Percentiles rank a stretch among this genome's conserved stretches.
These are phyloP conservation scores for Hirtodrosophila alboralis DNA, from an alignment of 2,888 invertebrate genomes.

Conservation along the genomic window DNA sequence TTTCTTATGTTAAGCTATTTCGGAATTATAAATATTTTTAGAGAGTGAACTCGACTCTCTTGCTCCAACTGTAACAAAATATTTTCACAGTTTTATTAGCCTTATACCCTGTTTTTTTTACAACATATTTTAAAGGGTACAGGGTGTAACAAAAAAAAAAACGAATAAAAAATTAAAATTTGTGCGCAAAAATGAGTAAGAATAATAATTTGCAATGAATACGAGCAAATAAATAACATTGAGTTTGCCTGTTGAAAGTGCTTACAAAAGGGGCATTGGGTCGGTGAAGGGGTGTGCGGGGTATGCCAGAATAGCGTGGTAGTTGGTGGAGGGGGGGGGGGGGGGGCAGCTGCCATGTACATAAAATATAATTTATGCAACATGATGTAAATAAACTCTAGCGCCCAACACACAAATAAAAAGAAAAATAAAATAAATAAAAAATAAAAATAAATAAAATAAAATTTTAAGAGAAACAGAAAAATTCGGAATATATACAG, in stretches of 20 bases:
- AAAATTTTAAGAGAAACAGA: too few relatives aligned
- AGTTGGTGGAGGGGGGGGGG: not conserved
- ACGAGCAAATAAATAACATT: constrained; percentile 8
- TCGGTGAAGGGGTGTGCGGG: too few relatives aligned
- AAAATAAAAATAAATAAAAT: too few relatives aligned
- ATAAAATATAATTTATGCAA: constrained; percentile 42
- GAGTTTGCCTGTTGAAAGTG: not conserved
- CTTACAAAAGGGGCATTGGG: too few relatives aligned
- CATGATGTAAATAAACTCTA: constrained; percentile 42
- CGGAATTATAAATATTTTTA: too few relatives aligned
- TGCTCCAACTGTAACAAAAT: too few relatives aligned
- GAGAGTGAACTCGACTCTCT: too few relatives aligned
- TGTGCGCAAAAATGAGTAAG: constrained; percentile 28
- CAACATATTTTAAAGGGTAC: too few relatives aligned
- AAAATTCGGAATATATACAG: not conserved
- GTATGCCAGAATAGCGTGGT: too few relatives aligned
- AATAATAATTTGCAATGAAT: constrained; percentile 48
- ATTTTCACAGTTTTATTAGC: too few relatives aligned
- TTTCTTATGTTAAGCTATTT: too few relatives aligned
- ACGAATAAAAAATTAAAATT: constrained; percentile 5
- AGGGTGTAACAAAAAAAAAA: constrained; percentile 2
- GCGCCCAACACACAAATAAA: constrained; percentile 5
- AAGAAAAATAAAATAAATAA: constrained; percentile 9
- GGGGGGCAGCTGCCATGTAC: not conserved
- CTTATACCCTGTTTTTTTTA: too few relatives aligned